These are phyloP conservation scores for Ditylenchus weischeri DNA, from an alignment of 2,888 invertebrate genomes.

Conservation along the genomic window DNA sequence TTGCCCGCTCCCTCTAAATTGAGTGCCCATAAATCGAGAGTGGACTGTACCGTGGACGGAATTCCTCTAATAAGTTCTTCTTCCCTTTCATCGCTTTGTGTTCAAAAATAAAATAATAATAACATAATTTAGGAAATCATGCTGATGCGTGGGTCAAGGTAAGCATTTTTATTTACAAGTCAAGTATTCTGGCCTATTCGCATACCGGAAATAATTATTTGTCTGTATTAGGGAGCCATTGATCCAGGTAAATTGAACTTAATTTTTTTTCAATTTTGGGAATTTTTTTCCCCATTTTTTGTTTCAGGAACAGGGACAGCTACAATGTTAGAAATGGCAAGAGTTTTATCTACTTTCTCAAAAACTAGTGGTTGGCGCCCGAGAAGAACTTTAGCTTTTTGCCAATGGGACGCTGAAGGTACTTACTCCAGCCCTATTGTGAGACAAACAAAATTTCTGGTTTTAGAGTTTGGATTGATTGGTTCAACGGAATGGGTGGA, in stretches of 20 bases:
- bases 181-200: no score
- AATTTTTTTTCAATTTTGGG: background rate
- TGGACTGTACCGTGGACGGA: no score
- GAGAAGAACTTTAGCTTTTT: conserved; percentile 60
- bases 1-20: no score
- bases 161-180: background rate
- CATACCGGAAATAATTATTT: no score
- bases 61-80: no score
- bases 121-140: conserved; percentile 61
- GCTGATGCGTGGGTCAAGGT: conserved; percentile 64
- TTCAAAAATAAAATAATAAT: no score
- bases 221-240: conserved; percentile 22
- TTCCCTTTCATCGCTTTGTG: no score
- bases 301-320: conserved; percentile 60
- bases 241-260: conserved; percentile 19
- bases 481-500: conserved; percentile 64
- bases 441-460: background rate
- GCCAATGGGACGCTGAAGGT: conserved; percentile 64
- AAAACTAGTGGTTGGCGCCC: conserved; percentile 62
- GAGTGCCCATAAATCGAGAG: no score
- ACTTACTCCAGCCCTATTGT: background rate
- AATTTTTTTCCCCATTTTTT: background rate
- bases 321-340: conserved; percentile 61
- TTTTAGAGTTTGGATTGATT: conserved; percentile 59
- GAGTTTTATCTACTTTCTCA: conserved; percentile 46